A percentile compares a stretch with the other conserved stretches of the same genome.
Evolutionary conservation across 1,140 invertebrate species (phyloP).

Genomic region (Acromyrmex echinatior): DNA sequence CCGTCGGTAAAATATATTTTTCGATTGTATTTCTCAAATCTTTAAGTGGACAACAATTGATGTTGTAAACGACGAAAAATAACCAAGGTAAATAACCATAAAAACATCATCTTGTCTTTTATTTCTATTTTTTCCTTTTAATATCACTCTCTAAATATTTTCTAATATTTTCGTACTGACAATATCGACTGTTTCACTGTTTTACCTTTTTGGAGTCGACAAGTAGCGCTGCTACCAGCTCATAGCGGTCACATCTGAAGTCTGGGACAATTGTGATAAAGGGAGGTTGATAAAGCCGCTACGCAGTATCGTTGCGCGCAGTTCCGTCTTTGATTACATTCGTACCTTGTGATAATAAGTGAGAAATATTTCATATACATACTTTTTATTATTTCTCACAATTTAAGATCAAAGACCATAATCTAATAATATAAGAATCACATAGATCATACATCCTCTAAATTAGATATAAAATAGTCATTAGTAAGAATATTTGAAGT

Average conservation of each 20-base stretch:
- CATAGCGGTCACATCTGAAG: background rate
- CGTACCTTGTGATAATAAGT: background rate
- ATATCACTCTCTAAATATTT: background rate
- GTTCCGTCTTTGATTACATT: background rate
- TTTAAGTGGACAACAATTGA: no score
- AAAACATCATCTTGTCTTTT: no score
- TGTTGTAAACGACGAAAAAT: no score
- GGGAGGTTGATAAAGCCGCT: constrained; percentile 4
- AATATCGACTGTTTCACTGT: background rate
- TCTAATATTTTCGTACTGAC: background rate
- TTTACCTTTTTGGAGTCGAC: background rate
- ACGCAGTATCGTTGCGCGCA: constrained; percentile 33
- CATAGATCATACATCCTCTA: background rate
- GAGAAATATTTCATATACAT: background rate
- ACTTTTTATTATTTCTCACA: background rate
- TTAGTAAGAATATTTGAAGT: background rate
- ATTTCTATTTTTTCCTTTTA: no score
- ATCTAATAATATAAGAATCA: background rate
- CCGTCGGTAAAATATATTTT: no score
- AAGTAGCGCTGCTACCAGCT: constrained; percentile 21
- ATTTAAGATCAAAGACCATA: background rate
- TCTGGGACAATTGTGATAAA: background rate
- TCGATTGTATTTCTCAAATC: no score
- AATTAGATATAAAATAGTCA: background rate
- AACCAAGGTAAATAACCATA: no score